phyloP scores from a whole-genome alignment of 2,888 invertebrate species.

The Rapana venosa region DNA sequence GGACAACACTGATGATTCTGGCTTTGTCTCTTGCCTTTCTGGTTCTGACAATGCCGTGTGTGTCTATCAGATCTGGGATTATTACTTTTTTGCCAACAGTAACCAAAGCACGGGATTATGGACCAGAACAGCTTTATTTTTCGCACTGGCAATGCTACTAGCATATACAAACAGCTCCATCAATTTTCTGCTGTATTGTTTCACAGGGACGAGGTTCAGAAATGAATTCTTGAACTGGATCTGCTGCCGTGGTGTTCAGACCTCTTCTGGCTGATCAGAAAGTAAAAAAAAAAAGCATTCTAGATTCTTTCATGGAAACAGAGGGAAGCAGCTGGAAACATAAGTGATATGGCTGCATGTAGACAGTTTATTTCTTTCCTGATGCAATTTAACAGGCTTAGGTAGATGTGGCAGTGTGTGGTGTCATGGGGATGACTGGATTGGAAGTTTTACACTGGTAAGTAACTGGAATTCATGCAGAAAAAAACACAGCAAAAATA shows the following conservation, averaged over 20 bases:
- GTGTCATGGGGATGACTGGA: too few species aligned
- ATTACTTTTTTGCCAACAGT: not conserved
- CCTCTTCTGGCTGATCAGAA: too few species aligned
- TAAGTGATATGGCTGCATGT: too few species aligned
- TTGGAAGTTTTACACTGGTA: too few species aligned
- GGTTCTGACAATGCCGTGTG: not conserved
- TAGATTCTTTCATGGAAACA: too few species aligned
- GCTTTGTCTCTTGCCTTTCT: not conserved
- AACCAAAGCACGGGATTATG: not conserved
- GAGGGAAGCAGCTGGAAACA: too few species aligned
- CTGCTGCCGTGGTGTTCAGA: not conserved
- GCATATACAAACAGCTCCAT: not conserved
- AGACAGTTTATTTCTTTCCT: too few species aligned
- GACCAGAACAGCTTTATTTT: not conserved
- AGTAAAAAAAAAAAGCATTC: too few species aligned
- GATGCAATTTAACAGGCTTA: too few species aligned
- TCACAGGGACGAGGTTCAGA: not conserved
- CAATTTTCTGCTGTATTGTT: not conserved
- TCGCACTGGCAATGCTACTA: not conserved
- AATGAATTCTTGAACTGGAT: not conserved
- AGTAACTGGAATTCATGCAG: too few species aligned
- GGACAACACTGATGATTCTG: constrained; percentile 4
- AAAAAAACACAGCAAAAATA: too few species aligned
- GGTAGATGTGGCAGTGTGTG: too few species aligned
- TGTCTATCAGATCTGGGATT: not conserved